phyloP scores from a whole-genome alignment of 2,888 invertebrate species.

The Orthosia cruda region DNA sequence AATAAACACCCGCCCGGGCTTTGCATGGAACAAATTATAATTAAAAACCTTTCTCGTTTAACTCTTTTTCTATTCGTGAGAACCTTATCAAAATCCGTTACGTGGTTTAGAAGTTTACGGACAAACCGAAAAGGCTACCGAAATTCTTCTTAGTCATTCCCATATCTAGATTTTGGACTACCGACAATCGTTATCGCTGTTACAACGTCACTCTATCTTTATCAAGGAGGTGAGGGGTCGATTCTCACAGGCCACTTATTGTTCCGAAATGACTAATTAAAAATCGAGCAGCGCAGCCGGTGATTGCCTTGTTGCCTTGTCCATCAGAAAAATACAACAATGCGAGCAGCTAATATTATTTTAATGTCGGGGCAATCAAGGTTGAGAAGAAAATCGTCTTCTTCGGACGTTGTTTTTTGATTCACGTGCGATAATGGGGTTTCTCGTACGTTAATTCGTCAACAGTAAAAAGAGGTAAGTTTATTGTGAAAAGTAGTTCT shows the following conservation, averaged over 20 bases:
- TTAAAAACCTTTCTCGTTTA: too few relatives aligned
- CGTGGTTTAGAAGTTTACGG: too few relatives aligned
- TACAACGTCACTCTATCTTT: neutral
- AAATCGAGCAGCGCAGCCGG: neutral
- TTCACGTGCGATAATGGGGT: too few relatives aligned
- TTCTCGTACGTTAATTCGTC: too few relatives aligned
- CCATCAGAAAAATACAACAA: neutral
- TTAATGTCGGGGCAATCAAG: neutral
- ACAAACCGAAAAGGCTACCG: too few relatives aligned
- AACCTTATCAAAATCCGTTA: too few relatives aligned
- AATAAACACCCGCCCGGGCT: too few relatives aligned
- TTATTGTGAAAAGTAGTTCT: neutral
- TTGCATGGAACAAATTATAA: too few relatives aligned
- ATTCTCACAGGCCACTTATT: neutral
- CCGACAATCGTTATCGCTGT: neutral
- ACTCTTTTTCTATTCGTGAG: too few relatives aligned
- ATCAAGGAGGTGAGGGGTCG: neutral
- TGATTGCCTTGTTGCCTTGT: neutral
- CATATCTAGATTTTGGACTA: neutral
- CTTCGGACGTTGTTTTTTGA: neutral
- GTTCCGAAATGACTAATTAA: constrained; percentile 7
- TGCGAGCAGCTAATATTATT: neutral
- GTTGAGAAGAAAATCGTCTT: neutral
- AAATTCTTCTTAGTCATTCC: neutral
- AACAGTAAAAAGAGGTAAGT: neutral